A percentile compares a stretch with the other conserved stretches of the same genome.
Evolutionary conservation across 2,797 vertebrate genomes (phyloP).

Genomic region (Tauraco hartlaubi): DNA sequence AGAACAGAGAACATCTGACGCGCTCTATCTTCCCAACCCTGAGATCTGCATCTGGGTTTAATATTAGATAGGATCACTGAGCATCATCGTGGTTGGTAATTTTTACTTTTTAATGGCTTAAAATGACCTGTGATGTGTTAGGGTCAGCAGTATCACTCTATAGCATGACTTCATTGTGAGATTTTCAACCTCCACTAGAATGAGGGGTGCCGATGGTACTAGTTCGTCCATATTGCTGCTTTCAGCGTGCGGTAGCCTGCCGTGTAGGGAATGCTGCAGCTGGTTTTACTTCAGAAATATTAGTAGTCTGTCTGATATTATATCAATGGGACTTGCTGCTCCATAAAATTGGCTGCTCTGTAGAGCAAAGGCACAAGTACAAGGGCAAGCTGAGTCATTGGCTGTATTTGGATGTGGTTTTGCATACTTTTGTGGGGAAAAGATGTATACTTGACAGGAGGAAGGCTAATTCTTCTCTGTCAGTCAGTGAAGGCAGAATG

Average conservation of each 20-base stretch:
- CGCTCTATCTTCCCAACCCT: neutral
- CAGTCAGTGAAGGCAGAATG: slow-evolving; percentile 39
- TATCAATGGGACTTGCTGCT: neutral
- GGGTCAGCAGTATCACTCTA: neutral
- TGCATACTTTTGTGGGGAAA: neutral
- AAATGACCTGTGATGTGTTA: neutral
- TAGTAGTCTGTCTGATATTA: neutral
- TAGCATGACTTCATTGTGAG: neutral
- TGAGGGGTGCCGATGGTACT: neutral
- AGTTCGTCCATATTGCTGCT: neutral
- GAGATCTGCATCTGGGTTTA: neutral
- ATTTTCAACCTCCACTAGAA: neutral
- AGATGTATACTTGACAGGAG: slow-evolving; percentile 17
- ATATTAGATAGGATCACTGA: neutral
- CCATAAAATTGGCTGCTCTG: neutral
- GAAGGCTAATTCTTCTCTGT: slow-evolving; percentile 59
- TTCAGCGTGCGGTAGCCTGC: neutral
- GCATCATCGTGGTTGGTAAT: neutral
- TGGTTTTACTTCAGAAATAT: slow-evolving; percentile 12
- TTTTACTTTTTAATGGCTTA: slow-evolving; percentile 40
- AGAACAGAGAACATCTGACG: neutral
- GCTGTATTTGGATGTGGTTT: slow-evolving; percentile 49
- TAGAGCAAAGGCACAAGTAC: slow-evolving; percentile 4
- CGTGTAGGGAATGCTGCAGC: neutral
- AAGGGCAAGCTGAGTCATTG: slow-evolving; percentile 41